Evolutionary conservation across 92 coral and sea anemone species (phyloP).

Genomic region (Epizoanthus rinbou): DNA sequence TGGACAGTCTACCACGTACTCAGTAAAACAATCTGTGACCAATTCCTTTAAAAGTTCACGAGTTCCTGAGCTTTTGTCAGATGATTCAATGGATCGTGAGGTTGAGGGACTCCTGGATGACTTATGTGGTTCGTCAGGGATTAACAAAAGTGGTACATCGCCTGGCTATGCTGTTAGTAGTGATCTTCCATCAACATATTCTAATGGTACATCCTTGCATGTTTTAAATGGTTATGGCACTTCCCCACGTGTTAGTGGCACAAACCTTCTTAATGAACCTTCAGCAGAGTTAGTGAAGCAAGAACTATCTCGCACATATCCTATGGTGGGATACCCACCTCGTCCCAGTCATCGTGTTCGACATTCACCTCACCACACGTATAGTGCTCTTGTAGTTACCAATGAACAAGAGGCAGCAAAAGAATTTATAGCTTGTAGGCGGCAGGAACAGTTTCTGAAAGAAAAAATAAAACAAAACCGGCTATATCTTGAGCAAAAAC

Average conservation of each 20-base stretch:
- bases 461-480: constrained; percentile 72
- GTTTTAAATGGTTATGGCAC: too few relatives aligned
- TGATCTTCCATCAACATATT: background rate
- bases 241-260: background rate
- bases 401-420: constrained; percentile 47
- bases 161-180: background rate
- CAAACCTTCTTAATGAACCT: background rate
- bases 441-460: constrained; percentile 72
- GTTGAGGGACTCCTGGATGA: constrained; percentile 68
- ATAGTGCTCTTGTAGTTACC: constrained; percentile 10
- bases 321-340: background rate
- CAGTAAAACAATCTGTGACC: background rate
- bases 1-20: background rate
- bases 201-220: constrained; percentile 5
- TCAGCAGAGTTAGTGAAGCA: background rate
- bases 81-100: constrained; percentile 80
- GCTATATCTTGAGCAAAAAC: constrained; percentile 71
- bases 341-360: background rate
- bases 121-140: background rate
- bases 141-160: background rate
- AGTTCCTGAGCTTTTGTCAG: constrained; percentile 63
- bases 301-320: background rate
- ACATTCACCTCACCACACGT: background rate
- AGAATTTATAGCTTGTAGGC: constrained; percentile 49
- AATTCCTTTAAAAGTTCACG: background rate